Evolutionary conservation across 2,113 vertebrate species (phyloP).

Genomic region (Albula goreensis): DNA sequence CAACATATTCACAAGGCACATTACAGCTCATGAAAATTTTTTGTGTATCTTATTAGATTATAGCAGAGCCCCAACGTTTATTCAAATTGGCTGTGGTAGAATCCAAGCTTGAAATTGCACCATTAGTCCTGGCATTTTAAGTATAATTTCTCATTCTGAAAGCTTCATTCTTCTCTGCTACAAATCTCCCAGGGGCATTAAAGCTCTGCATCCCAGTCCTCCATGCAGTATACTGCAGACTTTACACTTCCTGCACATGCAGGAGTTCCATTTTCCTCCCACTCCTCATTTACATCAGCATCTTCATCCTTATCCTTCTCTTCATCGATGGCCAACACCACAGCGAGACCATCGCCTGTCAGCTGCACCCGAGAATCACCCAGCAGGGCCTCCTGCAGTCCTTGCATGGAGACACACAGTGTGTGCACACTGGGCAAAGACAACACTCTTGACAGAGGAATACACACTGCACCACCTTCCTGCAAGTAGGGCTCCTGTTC

Average conservation of each 20-base stretch:
- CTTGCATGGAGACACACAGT: conserved; percentile 70
- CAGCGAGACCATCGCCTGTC: conserved; percentile 67
- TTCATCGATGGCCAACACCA: conserved; percentile 58
- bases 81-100: not conserved
- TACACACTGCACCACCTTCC: conserved; percentile 59
- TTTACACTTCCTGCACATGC: conserved; percentile 1
- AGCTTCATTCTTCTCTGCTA: not conserved
- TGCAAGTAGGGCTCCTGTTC: conserved; percentile 52
- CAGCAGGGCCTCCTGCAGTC: conserved; percentile 65
- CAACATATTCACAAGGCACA: not conserved
- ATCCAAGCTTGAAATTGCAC: not conserved
- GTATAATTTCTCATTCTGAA: not conserved
- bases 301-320: conserved; percentile 40
- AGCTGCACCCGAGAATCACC: conserved; percentile 60
- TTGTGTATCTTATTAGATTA: not conserved
- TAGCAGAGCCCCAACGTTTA: not conserved
- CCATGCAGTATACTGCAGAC: conserved; percentile 20
- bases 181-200: conserved; percentile 8
- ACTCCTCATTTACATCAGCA: conserved; percentile 34
- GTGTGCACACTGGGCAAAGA: conserved; percentile 69
- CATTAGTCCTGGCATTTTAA: not conserved
- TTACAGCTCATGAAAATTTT: not conserved
- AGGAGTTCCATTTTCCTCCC: conserved; percentile 20
- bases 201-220: conserved; percentile 59
- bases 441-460: conserved; percentile 79